These are phyloP conservation scores for Hipparchia semele DNA, from an alignment of 2,888 invertebrate species.

Conservation along the genomic window DNA sequence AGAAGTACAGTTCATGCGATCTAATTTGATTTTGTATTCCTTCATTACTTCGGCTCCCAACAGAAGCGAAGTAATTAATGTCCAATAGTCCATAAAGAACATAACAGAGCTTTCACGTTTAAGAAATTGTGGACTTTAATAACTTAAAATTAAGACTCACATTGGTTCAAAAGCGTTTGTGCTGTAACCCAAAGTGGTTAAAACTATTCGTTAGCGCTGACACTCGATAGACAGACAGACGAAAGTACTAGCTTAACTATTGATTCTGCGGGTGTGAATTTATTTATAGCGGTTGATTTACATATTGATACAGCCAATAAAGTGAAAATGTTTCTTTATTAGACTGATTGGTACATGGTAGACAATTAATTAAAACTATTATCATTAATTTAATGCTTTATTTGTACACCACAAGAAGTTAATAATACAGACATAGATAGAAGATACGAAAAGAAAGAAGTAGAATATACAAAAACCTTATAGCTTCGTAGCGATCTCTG, in stretches of 20 bases:
- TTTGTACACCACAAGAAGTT: no score
- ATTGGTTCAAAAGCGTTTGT: neutral
- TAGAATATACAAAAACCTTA: no score
- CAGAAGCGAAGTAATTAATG: slow-evolving; percentile 27
- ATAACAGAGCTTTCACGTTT: neutral
- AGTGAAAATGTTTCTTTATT: slow-evolving; percentile 15
- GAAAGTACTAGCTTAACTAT: slow-evolving; percentile 35
- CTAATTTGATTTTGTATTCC: slow-evolving; percentile 32
- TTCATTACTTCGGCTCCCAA: slow-evolving; percentile 27
- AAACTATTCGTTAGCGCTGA: slow-evolving; percentile 34
- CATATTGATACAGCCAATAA: slow-evolving; percentile 25
- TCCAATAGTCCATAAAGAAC: neutral
- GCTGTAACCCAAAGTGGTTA: slow-evolving; percentile 13
- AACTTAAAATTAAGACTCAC: neutral
- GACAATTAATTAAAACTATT: neutral
- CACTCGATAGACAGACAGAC: slow-evolving; percentile 35
- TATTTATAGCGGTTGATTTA: slow-evolving; percentile 30
- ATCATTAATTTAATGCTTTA: neutral
- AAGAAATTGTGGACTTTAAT: neutral
- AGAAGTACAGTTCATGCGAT: slow-evolving; percentile 15
- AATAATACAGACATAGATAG: no score
- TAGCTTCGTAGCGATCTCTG: no score
- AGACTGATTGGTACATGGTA: slow-evolving; percentile 5
- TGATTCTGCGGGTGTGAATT: slow-evolving; percentile 23
- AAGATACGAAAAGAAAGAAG: no score